phyloP scores from a whole-genome alignment of 2,113 vertebrate species.

The Mustela nigripes region DNA sequence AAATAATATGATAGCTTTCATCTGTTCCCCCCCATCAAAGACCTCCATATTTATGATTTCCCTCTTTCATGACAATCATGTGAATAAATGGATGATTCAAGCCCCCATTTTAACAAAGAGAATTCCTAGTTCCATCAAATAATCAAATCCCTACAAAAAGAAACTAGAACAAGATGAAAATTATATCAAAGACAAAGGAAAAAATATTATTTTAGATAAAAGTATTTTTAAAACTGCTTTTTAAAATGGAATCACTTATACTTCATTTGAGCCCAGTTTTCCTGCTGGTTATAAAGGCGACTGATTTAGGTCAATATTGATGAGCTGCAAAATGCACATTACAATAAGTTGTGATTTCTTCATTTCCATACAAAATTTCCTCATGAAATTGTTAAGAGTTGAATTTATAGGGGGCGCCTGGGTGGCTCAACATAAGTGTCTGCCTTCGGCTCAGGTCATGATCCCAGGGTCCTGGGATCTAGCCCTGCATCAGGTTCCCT shows the following conservation, averaged over 20 bases:
- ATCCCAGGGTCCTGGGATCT: too few relatives aligned
- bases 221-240: constrained; percentile 1
- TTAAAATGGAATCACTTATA: background rate
- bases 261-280: background rate
- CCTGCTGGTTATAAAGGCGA: constrained; percentile 2
- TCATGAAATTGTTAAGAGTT: background rate
- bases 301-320: background rate
- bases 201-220: background rate
- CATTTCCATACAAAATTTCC: background rate
- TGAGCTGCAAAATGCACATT: background rate
- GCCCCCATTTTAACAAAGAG: background rate
- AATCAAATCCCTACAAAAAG: constrained; percentile 2
- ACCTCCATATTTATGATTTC: background rate
- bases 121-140: constrained; percentile 14
- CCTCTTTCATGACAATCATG: background rate
- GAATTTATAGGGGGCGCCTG: background rate
- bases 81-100: background rate
- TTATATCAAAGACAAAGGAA: background rate
- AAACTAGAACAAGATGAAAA: background rate
- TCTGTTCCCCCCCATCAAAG: background rate
- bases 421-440: too few relatives aligned
- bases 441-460: too few relatives aligned
- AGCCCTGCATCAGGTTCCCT: too few relatives aligned
- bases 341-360: background rate
- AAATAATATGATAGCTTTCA: background rate